phyloP scores from a whole-genome alignment of 2,113 vertebrate species.

The Brachirus orientalis region DNA sequence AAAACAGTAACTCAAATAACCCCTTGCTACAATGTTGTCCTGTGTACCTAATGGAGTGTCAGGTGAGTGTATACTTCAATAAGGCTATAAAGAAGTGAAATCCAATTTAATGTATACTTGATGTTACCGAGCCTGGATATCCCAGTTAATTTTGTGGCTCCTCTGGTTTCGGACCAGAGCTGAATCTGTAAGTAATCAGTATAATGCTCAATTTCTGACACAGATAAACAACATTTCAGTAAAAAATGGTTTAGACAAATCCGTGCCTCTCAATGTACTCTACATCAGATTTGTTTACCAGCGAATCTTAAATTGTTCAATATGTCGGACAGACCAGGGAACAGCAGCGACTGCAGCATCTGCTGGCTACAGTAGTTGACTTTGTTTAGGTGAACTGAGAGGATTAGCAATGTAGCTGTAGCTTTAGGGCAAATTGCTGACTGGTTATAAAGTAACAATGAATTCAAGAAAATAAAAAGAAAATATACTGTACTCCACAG shows the following conservation, averaged over 20 bases:
- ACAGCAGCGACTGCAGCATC: neutral
- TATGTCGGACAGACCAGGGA: neutral
- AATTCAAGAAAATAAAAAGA: neutral
- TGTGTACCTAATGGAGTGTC: no score
- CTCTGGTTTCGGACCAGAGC: no score
- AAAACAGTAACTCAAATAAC: no score
- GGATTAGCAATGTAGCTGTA: neutral
- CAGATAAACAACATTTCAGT: neutral
- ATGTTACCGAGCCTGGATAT: no score
- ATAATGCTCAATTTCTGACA: no score
- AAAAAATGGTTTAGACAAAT: neutral
- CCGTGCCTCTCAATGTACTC: no score
- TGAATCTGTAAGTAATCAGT: no score
- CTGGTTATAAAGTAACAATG: neutral
- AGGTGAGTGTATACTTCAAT: no score
- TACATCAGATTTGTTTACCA: neutral
- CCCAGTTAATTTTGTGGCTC: no score
- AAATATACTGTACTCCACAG: conserved; percentile 21
- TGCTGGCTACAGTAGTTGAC: neutral
- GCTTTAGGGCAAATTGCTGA: neutral
- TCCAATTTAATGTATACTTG: no score
- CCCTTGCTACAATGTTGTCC: no score
- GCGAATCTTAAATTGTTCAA: neutral
- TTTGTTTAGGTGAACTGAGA: neutral
- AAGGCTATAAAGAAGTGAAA: no score